Percentiles rank a stretch among this genome's conserved stretches.
These are phyloP conservation scores for Scolopax bukidnonensis DNA, from an alignment of 2,797 vertebrate genomes.

Conservation along the genomic window DNA sequence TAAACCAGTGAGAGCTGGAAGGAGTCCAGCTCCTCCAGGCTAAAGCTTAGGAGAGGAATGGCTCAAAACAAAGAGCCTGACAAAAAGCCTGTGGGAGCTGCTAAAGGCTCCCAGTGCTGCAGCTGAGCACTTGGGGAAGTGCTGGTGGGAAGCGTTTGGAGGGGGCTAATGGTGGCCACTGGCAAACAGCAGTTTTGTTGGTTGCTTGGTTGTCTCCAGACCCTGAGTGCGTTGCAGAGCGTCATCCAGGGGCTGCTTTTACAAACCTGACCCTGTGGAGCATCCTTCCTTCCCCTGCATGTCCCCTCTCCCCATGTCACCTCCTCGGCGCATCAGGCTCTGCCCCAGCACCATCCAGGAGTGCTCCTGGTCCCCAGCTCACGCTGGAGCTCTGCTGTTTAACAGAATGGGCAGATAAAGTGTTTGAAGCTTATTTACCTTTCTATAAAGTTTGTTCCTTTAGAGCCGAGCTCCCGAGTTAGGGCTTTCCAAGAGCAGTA, in stretches of 20 bases:
- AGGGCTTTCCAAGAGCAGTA: not conserved
- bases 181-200: not conserved
- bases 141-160: not conserved
- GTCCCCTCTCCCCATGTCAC: rapidly evolving
- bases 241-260: not conserved
- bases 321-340: not conserved
- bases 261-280: rapidly evolving
- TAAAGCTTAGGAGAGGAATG: not conserved
- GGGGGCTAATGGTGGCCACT: rapidly evolving
- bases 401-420: not conserved
- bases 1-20: not conserved
- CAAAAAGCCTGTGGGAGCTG: not conserved
- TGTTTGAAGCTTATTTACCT: not conserved
- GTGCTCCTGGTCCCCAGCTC: not conserved
- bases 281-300: rapidly evolving
- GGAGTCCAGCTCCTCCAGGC: not conserved
- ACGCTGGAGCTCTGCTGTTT: not conserved
- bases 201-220: not conserved
- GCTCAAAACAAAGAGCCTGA: not conserved
- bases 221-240: not conserved
- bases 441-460: not conserved
- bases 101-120: not conserved
- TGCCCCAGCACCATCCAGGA: rapidly evolving
- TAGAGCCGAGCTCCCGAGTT: not conserved
- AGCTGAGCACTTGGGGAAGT: no score